A percentile compares a stretch with the other conserved stretches of the same genome.
Evolutionary conservation across 2,888 invertebrate genomes (phyloP).

Genomic region (Chaetogeoica ovagalla): DNA sequence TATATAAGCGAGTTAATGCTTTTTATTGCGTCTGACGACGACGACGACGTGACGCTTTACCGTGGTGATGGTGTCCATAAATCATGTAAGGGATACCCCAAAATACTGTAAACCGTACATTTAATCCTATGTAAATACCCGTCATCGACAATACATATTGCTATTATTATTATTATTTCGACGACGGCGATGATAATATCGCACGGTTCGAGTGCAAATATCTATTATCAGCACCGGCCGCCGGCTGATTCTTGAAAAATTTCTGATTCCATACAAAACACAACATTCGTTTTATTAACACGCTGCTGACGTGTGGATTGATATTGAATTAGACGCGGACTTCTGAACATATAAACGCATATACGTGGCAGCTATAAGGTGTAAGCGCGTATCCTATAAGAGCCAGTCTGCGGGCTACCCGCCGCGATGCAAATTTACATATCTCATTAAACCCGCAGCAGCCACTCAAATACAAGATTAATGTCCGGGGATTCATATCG

Average conservation of each 20-base stretch:
- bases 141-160: constrained; percentile 50
- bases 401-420: neutral
- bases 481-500: neutral
- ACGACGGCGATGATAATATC: constrained; percentile 8
- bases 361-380: neutral
- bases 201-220: neutral
- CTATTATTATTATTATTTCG: constrained; percentile 46
- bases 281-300: constrained; percentile 7
- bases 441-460: constrained; percentile 1
- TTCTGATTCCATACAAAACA: neutral
- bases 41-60: constrained; percentile 44
- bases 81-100: constrained; percentile 40
- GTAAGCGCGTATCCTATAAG: neutral
- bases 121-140: constrained; percentile 53
- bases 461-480: constrained; percentile 11
- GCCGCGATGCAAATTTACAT: constrained; percentile 7
- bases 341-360: neutral
- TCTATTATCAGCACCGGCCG: neutral
- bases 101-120: constrained; percentile 19
- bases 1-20: constrained; percentile 38
- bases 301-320: constrained; percentile 23
- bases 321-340: constrained; percentile 19
- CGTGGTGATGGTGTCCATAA: constrained; percentile 33
- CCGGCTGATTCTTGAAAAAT: neutral
- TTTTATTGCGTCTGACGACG: constrained; percentile 45